A percentile compares a stretch with the other conserved stretches of the same genome.
These are phyloP conservation scores for Pseudorhiza aurosa DNA, from an alignment of 30 jellyfish, hydroid and myxozoan species.

Conservation along the genomic window DNA sequence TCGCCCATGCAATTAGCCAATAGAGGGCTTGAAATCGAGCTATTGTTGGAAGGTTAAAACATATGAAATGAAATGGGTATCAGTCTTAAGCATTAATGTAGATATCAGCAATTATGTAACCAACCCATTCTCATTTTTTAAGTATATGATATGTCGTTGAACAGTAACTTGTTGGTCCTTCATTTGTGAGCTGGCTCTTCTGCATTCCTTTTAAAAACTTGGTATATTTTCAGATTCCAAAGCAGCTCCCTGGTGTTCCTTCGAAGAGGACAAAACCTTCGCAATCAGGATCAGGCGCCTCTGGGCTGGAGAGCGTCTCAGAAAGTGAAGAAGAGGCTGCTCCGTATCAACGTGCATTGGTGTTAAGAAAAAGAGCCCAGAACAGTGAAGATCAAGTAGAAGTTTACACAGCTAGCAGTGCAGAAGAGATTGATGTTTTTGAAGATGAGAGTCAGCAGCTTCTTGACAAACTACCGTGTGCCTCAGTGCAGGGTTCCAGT, in stretches of 20 bases:
- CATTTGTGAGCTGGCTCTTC: too few relatives aligned
- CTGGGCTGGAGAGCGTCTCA: slow-evolving; percentile 68
- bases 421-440: slow-evolving; percentile 36
- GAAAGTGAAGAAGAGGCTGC: slow-evolving; percentile 66
- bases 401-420: slow-evolving; percentile 59
- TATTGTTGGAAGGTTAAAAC: too few relatives aligned
- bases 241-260: slow-evolving; percentile 42
- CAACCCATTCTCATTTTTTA: too few relatives aligned
- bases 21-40: too few relatives aligned
- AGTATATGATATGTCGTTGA: too few relatives aligned
- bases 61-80: too few relatives aligned
- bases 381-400: slow-evolving; percentile 26
- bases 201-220: too few relatives aligned
- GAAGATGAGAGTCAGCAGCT: slow-evolving; percentile 21
- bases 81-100: too few relatives aligned
- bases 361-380: slow-evolving; percentile 44
- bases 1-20: too few relatives aligned
- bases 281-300: slow-evolving; percentile 72
- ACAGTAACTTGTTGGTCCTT: too few relatives aligned
- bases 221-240: slow-evolving; percentile 56
- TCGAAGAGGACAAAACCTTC: slow-evolving; percentile 66
- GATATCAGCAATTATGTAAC: too few relatives aligned
- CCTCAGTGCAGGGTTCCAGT: background rate
- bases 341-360: slow-evolving; percentile 66
- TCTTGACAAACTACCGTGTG: background rate